Conservation (phyloP, 37 sponge, comb jelly and placozoan genomes). For the Haliclona indistincta region DNA sequence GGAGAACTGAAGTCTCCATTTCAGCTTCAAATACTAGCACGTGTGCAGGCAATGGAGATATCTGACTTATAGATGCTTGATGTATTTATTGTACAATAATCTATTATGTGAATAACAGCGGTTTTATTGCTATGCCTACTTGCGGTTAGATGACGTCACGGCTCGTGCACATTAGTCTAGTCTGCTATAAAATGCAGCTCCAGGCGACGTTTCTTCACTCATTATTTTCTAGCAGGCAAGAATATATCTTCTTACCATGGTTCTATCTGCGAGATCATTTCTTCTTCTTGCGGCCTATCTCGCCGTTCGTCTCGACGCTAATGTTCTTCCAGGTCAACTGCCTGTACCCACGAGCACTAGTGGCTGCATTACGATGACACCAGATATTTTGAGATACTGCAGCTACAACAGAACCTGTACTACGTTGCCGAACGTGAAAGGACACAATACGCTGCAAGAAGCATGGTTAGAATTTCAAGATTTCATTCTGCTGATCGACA, state of each 20-base stretch:
- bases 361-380: neutral
- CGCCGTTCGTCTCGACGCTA: too few species aligned
- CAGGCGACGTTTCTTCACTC: too few species aligned
- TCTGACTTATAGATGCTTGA: slow-evolving; percentile 31
- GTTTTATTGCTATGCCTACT: neutral
- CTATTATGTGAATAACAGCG: neutral
- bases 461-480: neutral
- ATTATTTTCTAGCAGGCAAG: too few species aligned
- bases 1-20: slow-evolving; percentile 79
- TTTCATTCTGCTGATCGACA: neutral
- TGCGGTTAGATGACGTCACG: neutral
- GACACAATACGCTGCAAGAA: neutral
- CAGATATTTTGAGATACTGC: neutral
- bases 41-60: slow-evolving; percentile 77
- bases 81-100: neutral
- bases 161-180: neutral
- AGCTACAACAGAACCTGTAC: neutral
- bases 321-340: too few species aligned
- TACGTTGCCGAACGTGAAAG: neutral
- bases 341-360: slow-evolving; percentile 1
- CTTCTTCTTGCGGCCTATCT: too few species aligned
- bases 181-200: too few species aligned
- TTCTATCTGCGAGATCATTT: too few species aligned
- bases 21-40: slow-evolving; percentile 77
- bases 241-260: too few species aligned